phyloP scores from a whole-genome alignment of 1,140 invertebrate species.

The Eciton burchellii region DNA sequence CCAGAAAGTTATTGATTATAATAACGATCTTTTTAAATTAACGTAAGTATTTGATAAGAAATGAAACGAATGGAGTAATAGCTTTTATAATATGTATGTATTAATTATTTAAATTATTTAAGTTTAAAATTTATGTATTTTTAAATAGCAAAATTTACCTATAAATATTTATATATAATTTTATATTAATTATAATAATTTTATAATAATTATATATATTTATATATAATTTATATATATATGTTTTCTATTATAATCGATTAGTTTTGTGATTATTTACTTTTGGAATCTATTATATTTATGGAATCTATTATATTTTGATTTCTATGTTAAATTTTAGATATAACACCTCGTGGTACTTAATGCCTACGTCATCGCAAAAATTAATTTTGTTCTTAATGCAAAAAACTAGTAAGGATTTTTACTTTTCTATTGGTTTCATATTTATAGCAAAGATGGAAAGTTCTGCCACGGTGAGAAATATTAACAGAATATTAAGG shows the following conservation, averaged over 20 bases:
- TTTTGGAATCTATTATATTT: not conserved
- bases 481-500: not conserved
- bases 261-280: too few relatives aligned
- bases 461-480: slow-evolving; percentile 55
- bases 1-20: not conserved
- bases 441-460: slow-evolving; percentile 40
- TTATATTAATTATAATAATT: too few relatives aligned
- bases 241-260: too few relatives aligned
- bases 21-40: not conserved
- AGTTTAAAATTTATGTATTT: not conserved
- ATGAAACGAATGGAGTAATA: too few relatives aligned
- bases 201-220: too few relatives aligned
- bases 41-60: not conserved
- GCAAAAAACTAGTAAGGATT: slow-evolving; percentile 19
- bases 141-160: not conserved
- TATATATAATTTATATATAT: too few relatives aligned
- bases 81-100: too few relatives aligned
- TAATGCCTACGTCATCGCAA: slow-evolving; percentile 20
- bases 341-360: slow-evolving; percentile 52
- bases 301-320: too few relatives aligned
- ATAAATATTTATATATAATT: too few relatives aligned
- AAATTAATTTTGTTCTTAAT: slow-evolving; percentile 62
- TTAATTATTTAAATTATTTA: too few relatives aligned
- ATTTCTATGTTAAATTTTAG: not conserved
- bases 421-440: slow-evolving; percentile 25